Evolutionary conservation across 1,140 invertebrate species (phyloP).

Genomic region (Atta colombica): DNA sequence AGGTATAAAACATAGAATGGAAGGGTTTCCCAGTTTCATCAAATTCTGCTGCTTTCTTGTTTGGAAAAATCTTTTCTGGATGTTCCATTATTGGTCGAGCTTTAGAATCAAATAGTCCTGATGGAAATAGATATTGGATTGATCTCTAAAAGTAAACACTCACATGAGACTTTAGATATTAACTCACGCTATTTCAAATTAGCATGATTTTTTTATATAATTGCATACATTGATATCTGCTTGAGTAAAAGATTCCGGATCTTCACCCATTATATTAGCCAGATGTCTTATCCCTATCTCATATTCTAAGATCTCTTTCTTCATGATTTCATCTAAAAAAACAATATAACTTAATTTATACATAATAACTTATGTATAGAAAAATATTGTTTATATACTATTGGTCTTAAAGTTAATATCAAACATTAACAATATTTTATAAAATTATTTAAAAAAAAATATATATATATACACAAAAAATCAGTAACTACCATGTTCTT

Average conservation of each 20-base stretch:
- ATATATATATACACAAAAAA: not conserved
- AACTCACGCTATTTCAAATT: not conserved
- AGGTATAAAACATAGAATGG: constrained; percentile 96
- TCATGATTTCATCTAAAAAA: constrained; percentile 93
- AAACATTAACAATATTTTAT: constrained; percentile 4
- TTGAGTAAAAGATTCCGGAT: constrained; percentile 95
- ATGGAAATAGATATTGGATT: constrained; percentile 97
- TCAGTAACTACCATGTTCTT: constrained; percentile 89
- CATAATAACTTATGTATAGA: constrained; percentile 82
- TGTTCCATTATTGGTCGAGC: constrained; percentile 95
- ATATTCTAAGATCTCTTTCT: constrained; percentile 93
- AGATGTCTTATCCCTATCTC: constrained; percentile 97
- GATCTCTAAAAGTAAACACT: constrained; percentile 89
- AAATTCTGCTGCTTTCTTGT: constrained; percentile 95
- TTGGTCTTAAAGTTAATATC: not conserved
- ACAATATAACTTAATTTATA: not conserved
- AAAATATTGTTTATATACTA: constrained; percentile 85
- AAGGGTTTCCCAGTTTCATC: constrained; percentile 95
- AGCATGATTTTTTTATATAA: constrained; percentile 32
- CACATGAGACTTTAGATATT: constrained; percentile 19
- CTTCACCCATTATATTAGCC: constrained; percentile 99
- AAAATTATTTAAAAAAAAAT: not conserved
- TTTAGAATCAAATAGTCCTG: constrained; percentile 93
- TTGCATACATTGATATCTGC: constrained; percentile 93
- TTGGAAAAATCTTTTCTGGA: constrained; percentile 94